Conservation (phyloP, 2,888 invertebrate species). For the Drosophila mayaguana region DNA sequence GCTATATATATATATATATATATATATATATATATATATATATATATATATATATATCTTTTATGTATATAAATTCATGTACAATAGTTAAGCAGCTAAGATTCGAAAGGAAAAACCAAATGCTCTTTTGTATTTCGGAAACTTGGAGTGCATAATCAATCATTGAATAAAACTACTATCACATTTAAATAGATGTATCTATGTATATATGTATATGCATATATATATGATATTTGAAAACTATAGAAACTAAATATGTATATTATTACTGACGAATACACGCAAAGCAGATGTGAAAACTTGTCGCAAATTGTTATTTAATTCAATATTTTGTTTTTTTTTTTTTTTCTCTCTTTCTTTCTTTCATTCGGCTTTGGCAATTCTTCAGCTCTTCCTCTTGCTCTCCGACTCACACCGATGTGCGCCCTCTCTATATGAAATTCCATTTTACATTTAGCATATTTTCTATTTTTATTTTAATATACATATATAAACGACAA, state of each 20-base stretch:
- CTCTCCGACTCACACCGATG: neutral
- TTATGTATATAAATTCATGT: constrained; percentile 46
- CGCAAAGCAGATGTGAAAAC: constrained; percentile 49
- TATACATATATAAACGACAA: constrained; percentile 27
- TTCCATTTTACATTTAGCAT: constrained; percentile 38
- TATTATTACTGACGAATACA: constrained; percentile 47
- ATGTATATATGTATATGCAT: constrained; percentile 6
- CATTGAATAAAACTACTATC: constrained; percentile 78
- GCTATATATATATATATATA: constrained; percentile 3
- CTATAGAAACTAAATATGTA: constrained; percentile 1
- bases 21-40: constrained; percentile 8
- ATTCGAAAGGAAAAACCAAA: constrained; percentile 16
- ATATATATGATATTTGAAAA: constrained; percentile 31
- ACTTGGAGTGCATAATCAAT: constrained; percentile 46
- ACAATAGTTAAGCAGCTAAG: constrained; percentile 45
- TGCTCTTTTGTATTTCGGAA: constrained; percentile 7
- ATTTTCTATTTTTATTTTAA: constrained; percentile 36
- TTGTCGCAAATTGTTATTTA: constrained; percentile 38
- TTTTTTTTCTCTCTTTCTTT: constrained; percentile 11
- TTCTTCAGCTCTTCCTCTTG: neutral
- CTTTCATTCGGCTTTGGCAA: constrained; percentile 20
- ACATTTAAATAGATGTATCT: constrained; percentile 73
- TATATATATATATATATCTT: constrained; percentile 23
- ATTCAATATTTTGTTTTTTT: constrained; percentile 22
- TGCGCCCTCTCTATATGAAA: neutral